Evolutionary conservation across 2,888 invertebrate genomes (phyloP).

Genomic region (Tachina lurida): DNA sequence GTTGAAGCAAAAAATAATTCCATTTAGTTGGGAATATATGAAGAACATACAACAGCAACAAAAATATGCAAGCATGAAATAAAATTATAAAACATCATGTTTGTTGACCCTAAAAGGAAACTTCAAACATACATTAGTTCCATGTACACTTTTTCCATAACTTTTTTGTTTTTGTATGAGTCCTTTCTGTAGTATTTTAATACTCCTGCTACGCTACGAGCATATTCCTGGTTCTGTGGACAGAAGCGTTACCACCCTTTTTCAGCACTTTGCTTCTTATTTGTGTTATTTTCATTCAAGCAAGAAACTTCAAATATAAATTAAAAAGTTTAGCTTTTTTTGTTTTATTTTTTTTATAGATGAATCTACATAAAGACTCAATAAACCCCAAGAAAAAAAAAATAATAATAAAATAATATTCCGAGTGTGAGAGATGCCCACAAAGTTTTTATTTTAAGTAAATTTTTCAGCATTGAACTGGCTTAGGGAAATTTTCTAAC

Average conservation of each 20-base stretch:
- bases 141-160: constrained; percentile 37
- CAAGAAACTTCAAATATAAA: constrained; percentile 81
- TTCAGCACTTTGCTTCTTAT: constrained; percentile 77
- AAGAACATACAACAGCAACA: not conserved
- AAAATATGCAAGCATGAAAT: constrained; percentile 26
- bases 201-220: constrained; percentile 20
- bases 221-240: constrained; percentile 51
- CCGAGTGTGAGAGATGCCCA: constrained; percentile 3
- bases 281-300: constrained; percentile 54
- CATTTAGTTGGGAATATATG: constrained; percentile 15
- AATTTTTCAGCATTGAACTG: constrained; percentile 46
- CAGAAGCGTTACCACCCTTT: constrained; percentile 73
- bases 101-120: constrained; percentile 67
- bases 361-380: constrained; percentile 71
- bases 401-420: constrained; percentile 28
- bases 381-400: constrained; percentile 65
- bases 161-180: not conserved
- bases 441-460: constrained; percentile 34
- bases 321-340: constrained; percentile 80
- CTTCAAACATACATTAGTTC: constrained; percentile 58
- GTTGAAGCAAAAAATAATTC: constrained; percentile 51
- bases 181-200: too few relatives aligned
- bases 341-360: constrained; percentile 69
- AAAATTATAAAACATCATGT: constrained; percentile 64
- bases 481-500: constrained; percentile 17